phyloP scores from a whole-genome alignment of 2,113 vertebrate species.

The Anser cygnoides region DNA sequence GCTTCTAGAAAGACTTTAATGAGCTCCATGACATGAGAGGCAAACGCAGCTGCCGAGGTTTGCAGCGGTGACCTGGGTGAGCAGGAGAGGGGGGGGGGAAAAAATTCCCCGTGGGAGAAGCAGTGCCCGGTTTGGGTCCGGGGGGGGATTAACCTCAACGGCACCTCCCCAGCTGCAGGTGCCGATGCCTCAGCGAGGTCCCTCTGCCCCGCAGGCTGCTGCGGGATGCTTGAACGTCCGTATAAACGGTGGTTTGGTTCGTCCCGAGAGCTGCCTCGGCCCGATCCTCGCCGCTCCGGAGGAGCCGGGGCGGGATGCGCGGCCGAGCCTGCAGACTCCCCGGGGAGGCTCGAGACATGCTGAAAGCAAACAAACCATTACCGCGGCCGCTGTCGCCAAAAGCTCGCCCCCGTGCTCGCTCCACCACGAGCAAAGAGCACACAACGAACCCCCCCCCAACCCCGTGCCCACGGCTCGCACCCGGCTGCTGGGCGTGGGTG shows the following conservation, averaged over 20 bases:
- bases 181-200: background rate
- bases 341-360: background rate
- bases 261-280: background rate
- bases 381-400: background rate
- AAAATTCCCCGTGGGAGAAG: background rate
- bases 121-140: rapidly evolving
- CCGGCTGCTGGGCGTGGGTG: background rate
- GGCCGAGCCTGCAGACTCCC: background rate
- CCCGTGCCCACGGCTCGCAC: background rate
- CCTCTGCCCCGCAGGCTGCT: background rate
- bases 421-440: background rate
- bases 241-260: background rate
- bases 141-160: background rate
- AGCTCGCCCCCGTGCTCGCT: background rate
- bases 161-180: background rate
- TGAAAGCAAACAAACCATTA: conserved; percentile 42
- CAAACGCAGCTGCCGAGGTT: background rate
- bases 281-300: rapidly evolving
- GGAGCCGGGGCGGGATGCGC: background rate
- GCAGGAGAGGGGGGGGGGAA: rapidly evolving
- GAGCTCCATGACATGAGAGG: background rate
- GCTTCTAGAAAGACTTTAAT: background rate
- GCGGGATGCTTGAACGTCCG: background rate
- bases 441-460: background rate
- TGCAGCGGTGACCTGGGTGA: background rate